A percentile compares a stretch with the other conserved stretches of the same genome.
Evolutionary conservation across 2,888 invertebrate species (phyloP).

Genomic region (Lysandra coridon): DNA sequence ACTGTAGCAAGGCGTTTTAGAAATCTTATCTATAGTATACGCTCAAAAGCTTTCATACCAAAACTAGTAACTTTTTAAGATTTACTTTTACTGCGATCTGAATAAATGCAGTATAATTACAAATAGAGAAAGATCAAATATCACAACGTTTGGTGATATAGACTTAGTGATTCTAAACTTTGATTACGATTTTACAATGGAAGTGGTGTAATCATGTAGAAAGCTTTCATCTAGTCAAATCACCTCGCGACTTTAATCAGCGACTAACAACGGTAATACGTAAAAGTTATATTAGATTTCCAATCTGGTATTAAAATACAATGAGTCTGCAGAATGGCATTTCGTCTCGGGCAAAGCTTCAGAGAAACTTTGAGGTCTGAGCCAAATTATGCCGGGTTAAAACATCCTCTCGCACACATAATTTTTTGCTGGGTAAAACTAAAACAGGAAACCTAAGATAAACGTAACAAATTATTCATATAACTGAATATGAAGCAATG

Average conservation of each 20-base stretch:
- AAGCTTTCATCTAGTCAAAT: constrained; percentile 1
- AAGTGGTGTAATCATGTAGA: constrained; percentile 14
- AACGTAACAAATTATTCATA: background rate
- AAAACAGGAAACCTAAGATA: background rate
- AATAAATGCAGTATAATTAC: background rate
- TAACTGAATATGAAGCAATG: no score
- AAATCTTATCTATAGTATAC: background rate
- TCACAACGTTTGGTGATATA: background rate
- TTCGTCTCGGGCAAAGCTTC: background rate
- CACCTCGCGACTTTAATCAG: background rate
- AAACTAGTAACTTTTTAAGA: background rate
- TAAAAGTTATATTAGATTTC: constrained; percentile 12
- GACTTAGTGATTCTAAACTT: background rate
- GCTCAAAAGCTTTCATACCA: background rate
- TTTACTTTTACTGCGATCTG: background rate
- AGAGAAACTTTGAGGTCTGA: background rate
- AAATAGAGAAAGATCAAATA: background rate
- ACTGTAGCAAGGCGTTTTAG: background rate
- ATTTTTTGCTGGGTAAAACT: background rate
- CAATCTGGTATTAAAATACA: background rate
- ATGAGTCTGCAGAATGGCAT: background rate
- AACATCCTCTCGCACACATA: background rate
- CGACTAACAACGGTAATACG: background rate
- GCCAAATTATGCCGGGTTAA: background rate
- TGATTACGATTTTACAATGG: background rate